Conservation (phyloP, 2,888 invertebrate genomes). For the Panopea generosa region DNA sequence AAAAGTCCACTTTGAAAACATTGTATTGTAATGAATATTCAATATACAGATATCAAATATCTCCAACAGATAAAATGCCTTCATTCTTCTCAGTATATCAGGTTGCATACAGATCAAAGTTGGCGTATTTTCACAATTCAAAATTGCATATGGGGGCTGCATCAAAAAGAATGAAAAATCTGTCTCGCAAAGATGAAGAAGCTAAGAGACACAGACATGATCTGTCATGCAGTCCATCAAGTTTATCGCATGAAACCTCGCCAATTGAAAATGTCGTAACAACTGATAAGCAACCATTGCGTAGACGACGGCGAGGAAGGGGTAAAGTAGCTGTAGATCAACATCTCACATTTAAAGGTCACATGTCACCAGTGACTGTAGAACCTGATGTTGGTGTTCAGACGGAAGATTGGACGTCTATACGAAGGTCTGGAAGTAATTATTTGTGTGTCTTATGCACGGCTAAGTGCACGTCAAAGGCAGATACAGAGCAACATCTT, state of each 20-base stretch:
- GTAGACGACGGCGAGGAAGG: conserved; percentile 6
- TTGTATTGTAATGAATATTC: conserved; percentile 58
- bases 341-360: conserved; percentile 58
- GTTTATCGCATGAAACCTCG: no score
- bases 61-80: conserved; percentile 46
- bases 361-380: conserved; percentile 5
- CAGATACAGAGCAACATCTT: conserved; percentile 63
- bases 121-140: no score
- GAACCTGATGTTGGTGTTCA: conserved; percentile 1
- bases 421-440: conserved; percentile 41
- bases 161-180: no score
- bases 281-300: neutral
- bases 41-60: conserved; percentile 53
- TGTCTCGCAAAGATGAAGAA: no score
- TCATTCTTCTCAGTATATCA: conserved; percentile 39
- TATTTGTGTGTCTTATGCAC: conserved; percentile 59
- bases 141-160: no score
- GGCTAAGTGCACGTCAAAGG: conserved; percentile 58
- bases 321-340: conserved; percentile 67
- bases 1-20: conserved; percentile 40
- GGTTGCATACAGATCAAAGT: conserved; percentile 11
- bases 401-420: conserved; percentile 14
- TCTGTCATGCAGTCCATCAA: no score
- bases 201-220: no score
- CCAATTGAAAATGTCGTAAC: neutral